Percentiles rank a stretch among this genome's conserved stretches.
Evolutionary conservation across 2,113 vertebrate genomes (phyloP).

Genomic region (Oxygymnocypris stewartii): DNA sequence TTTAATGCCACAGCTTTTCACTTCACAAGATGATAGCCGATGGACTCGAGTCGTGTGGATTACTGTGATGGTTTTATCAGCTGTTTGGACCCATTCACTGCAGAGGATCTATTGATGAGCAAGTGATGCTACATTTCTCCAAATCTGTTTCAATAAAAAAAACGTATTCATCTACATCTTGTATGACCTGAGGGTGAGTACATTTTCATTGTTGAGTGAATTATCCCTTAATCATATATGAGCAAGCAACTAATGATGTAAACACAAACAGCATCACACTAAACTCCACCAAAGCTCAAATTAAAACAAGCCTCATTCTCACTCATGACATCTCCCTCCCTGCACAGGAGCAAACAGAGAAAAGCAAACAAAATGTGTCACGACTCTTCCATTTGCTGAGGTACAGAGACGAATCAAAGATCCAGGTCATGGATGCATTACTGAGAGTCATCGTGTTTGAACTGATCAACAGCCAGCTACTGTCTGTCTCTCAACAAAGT

Average conservation of each 20-base stretch:
- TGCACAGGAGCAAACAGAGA: neutral
- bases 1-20: too few species aligned
- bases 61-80: too few species aligned
- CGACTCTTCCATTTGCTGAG: neutral
- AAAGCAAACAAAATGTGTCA: neutral
- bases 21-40: too few species aligned
- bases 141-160: too few species aligned
- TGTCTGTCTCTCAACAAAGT: conserved; percentile 27
- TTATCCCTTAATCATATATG: too few species aligned
- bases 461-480: conserved; percentile 39
- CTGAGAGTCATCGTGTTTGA: conserved; percentile 14
- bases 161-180: too few species aligned
- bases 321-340: neutral
- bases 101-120: neutral
- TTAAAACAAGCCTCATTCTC: neutral
- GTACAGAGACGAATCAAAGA: neutral
- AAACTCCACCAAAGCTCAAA: neutral
- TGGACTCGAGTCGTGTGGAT: too few species aligned
- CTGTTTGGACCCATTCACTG: neutral
- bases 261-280: neutral
- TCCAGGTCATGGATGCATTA: neutral
- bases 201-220: too few species aligned
- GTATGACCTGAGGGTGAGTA: too few species aligned
- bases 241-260: neutral
- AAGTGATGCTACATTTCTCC: too few species aligned